A percentile compares a stretch with the other conserved stretches of the same genome.
Conservation (phyloP, 2,888 invertebrate species). For the Drosophila lacicola region DNA sequence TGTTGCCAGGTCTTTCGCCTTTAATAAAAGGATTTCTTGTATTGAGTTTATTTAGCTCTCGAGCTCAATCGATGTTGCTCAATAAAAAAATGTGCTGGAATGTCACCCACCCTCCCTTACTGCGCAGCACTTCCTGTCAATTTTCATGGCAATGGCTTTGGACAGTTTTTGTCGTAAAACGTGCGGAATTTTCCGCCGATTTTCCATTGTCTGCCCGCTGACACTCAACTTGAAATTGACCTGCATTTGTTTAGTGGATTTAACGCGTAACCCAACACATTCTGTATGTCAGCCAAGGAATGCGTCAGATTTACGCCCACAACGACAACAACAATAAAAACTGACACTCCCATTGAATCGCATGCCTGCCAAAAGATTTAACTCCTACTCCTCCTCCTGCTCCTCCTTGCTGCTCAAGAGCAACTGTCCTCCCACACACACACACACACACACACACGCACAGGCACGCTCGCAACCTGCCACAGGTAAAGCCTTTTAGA, state of each 20-base stretch:
- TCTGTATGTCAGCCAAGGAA: slow-evolving; percentile 9
- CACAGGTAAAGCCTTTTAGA: slow-evolving; percentile 9
- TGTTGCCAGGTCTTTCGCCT: slow-evolving; percentile 35
- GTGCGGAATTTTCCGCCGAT: slow-evolving; percentile 51
- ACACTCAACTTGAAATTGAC: slow-evolving; percentile 54
- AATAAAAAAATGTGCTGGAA: slow-evolving; percentile 68
- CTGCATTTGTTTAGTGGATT: slow-evolving; percentile 53
- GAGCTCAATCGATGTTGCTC: slow-evolving; percentile 68
- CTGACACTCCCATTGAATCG: neutral
- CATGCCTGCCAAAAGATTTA: slow-evolving; percentile 4
- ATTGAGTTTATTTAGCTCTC: slow-evolving; percentile 68
- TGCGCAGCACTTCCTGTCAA: neutral
- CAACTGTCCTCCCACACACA: slow-evolving; percentile 2
- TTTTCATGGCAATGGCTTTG: slow-evolving; percentile 41
- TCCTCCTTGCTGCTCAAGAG: neutral
- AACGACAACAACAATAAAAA: neutral
- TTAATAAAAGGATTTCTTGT: slow-evolving; percentile 54
- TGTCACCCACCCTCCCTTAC: slow-evolving; percentile 16
- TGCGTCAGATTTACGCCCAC: slow-evolving; percentile 3
- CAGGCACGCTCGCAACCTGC: neutral
- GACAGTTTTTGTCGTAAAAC: slow-evolving; percentile 44
- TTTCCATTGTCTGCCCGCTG: slow-evolving; percentile 36
- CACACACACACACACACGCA: neutral
- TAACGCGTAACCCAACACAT: neutral
- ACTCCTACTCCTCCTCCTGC: neutral